A percentile compares a stretch with the other conserved stretches of the same genome.
phyloP scores from a whole-genome alignment of 2,797 vertebrate species.

The Sebastes vulpes region DNA sequence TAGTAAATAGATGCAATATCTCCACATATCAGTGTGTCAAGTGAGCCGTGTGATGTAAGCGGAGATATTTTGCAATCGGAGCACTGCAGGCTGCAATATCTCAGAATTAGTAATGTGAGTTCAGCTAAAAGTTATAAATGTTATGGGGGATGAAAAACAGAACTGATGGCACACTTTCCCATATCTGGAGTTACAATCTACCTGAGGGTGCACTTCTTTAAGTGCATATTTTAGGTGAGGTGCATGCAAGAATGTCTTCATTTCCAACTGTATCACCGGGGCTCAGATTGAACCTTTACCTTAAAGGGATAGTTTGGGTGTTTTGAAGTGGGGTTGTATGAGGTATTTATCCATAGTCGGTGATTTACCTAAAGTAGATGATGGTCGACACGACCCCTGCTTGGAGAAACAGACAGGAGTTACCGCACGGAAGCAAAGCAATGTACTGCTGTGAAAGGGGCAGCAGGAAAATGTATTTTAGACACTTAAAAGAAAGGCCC shows the following conservation, averaged over 20 bases:
- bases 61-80: constrained; percentile 9
- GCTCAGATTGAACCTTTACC: neutral
- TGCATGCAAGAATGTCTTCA: neutral
- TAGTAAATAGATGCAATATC: constrained; percentile 7
- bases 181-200: neutral
- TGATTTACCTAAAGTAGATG: too few species aligned
- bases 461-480: too few species aligned
- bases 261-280: neutral
- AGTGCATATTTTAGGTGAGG: neutral
- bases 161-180: neutral
- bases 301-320: neutral
- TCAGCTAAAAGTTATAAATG: neutral
- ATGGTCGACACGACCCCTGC: too few species aligned
- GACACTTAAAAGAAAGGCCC: too few species aligned
- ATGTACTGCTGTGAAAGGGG: too few species aligned
- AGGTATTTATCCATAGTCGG: too few species aligned
- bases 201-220: neutral
- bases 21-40: neutral
- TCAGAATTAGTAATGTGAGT: neutral
- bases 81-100: neutral
- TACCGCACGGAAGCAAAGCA: fast-evolving
- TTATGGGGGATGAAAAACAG: neutral
- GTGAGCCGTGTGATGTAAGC: constrained; percentile 10
- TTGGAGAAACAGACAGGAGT: too few species aligned
- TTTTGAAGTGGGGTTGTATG: too few species aligned